Evolutionary conservation across 2,113 vertebrate species (phyloP), one percentile per base, ranked within the genome.

Genomic region (Corythornis vintsioides): DNA sequence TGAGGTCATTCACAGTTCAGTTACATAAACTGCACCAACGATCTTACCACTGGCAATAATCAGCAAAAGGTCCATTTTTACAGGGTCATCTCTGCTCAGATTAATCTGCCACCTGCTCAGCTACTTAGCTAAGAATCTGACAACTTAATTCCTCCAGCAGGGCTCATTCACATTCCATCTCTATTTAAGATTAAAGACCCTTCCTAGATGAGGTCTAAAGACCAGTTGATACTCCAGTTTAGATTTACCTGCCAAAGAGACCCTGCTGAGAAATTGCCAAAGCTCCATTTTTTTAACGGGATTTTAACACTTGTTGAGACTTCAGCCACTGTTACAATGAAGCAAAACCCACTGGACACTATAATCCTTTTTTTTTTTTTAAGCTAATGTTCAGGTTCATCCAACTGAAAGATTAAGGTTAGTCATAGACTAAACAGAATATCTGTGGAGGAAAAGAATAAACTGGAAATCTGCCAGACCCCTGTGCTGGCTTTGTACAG

Each of bases 1-100:
- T 89, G 71, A 66, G 84, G 40, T 64, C 92, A 96, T 94, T 94
- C 89, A 80, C 59, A 83, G 74, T 48, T 86, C 72, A 22, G 61
- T 93, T 35, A 88, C 0, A 1, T 45, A 71, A 87, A 87, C 70
- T 8, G 8, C 78, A 86, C 0, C 16, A 76, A 91, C 1, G 0
- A 19, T 48, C 92, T 70, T 88, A 35, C 43, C 60, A 3, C 43
- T 13, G 17, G 33, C 6, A 82, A 52, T 74, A 80, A 85, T 55
- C 69, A 84, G 33, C 43, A 71, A 74, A 65, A 80, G 7, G 29
- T 42, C 59, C 38, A 53, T 80, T 93, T 76, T 55, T 38, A 17
- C 48, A 82, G 28, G 63, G 18, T 12, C 29, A n/a, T 43, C 13
- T 52, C 70, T 53, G 29, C 61, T 65, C 25, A 47, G 50, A 47